phyloP scores from a whole-genome alignment of 1,140 invertebrate genomes.

The Ceratosolen fusciceps region DNA sequence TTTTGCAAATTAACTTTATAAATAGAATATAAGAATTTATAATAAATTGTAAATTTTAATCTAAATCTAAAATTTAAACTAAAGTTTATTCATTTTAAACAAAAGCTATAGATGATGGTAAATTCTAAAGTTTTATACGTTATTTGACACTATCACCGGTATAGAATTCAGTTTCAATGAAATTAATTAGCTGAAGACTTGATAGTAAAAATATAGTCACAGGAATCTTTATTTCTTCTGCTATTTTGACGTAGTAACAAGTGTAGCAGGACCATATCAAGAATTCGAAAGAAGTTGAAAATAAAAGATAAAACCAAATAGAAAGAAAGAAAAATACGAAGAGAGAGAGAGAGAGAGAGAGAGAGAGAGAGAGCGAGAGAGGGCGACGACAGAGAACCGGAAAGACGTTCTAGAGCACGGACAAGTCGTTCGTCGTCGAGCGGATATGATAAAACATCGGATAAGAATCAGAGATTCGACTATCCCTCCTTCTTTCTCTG shows the following conservation, averaged over 20 bases:
- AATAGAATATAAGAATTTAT: too few relatives aligned
- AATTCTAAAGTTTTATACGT: too few relatives aligned
- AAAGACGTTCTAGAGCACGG: constrained; percentile 32
- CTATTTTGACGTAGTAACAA: constrained; percentile 14
- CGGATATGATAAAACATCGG: constrained; percentile 68
- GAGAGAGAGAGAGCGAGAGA: background rate
- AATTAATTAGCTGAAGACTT: too few relatives aligned
- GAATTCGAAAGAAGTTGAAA: constrained; percentile 29
- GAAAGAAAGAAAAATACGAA: background rate
- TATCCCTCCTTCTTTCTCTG: constrained; percentile 22
- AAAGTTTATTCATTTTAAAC: too few relatives aligned
- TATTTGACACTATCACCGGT: too few relatives aligned
- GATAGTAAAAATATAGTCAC: background rate
- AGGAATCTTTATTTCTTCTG: background rate
- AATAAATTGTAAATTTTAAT: too few relatives aligned
- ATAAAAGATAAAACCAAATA: background rate
- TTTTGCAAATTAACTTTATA: too few relatives aligned
- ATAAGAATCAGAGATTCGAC: constrained; percentile 60
- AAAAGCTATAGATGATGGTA: too few relatives aligned
- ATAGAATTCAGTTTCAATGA: too few relatives aligned
- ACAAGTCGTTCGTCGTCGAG: constrained; percentile 53
- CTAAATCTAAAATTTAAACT: too few relatives aligned
- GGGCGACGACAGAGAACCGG: constrained; percentile 32
- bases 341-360: constrained; percentile 10
- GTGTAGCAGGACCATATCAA: constrained; percentile 15